Percentiles rank a stretch among this genome's conserved stretches.
Evolutionary conservation across 2,113 vertebrate genomes (phyloP).

Genomic region (Forbesichthys papilliferus): DNA sequence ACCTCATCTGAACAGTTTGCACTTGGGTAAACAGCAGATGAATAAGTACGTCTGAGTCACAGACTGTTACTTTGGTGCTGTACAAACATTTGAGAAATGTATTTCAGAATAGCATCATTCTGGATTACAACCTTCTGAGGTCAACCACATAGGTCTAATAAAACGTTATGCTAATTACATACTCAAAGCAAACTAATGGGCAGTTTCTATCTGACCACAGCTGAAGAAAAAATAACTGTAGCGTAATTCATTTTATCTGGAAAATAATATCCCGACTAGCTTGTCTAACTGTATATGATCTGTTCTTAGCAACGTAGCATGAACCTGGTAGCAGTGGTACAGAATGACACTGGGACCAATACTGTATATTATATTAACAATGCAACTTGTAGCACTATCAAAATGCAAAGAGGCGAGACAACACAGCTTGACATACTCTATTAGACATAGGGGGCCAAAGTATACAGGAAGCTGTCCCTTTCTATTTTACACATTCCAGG

Average conservation of each 20-base stretch:
- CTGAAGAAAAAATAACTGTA: no score
- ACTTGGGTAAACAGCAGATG: conserved; percentile 18
- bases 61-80: conserved; percentile 3
- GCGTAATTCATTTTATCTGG: no score
- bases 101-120: conserved; percentile 8
- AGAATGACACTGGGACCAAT: no score
- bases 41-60: conserved; percentile 28
- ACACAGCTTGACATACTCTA: conserved; percentile 4
- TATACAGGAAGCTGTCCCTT: conserved; percentile 55
- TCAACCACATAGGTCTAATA: not conserved
- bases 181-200: no score
- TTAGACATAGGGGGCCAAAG: no score
- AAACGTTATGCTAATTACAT: not conserved
- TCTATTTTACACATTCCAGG: conserved; percentile 39
- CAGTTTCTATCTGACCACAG: no score
- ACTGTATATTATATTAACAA: no score
- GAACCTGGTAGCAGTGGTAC: no score
- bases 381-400: no score
- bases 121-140: not conserved
- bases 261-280: no score
- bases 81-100: conserved; percentile 32
- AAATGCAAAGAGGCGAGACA: not conserved
- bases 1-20: conserved; percentile 8
- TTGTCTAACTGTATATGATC: no score
- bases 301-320: no score